Evolutionary conservation across 2,113 vertebrate genomes (phyloP).

Genomic region (Cottus gobio): DNA sequence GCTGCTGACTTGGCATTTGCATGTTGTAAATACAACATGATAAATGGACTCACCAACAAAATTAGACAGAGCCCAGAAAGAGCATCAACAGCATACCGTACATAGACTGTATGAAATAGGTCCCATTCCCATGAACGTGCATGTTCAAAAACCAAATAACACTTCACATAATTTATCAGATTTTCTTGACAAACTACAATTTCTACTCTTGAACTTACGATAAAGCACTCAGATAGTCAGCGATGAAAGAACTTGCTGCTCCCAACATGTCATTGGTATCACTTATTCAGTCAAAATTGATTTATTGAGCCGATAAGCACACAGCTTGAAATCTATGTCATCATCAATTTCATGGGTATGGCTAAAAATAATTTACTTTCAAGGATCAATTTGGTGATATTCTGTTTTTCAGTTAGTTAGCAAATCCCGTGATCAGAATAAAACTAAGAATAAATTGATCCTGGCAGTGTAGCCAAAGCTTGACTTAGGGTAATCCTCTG

Average conservation of each 20-base stretch:
- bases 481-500: too few species aligned
- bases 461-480: neutral
- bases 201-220: neutral
- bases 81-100: constrained; percentile 30
- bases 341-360: neutral
- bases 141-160: constrained; percentile 6
- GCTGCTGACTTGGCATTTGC: constrained; percentile 62
- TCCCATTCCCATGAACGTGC: neutral
- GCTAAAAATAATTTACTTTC: neutral
- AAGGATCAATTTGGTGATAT: neutral
- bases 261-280: neutral
- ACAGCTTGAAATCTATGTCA: neutral
- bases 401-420: neutral
- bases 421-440: neutral
- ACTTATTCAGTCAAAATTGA: neutral
- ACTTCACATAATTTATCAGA: neutral
- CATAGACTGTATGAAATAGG: neutral
- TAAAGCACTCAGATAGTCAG: neutral
- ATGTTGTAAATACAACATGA: constrained; percentile 62
- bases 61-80: constrained; percentile 35
- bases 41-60: constrained; percentile 60
- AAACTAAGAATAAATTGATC: neutral
- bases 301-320: neutral
- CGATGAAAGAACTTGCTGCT: neutral
- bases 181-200: neutral